Percentiles rank a stretch among this genome's conserved stretches.
Evolutionary conservation across 2,888 invertebrate genomes (phyloP).

Genomic region (Chrysopilus asiliformis): DNA sequence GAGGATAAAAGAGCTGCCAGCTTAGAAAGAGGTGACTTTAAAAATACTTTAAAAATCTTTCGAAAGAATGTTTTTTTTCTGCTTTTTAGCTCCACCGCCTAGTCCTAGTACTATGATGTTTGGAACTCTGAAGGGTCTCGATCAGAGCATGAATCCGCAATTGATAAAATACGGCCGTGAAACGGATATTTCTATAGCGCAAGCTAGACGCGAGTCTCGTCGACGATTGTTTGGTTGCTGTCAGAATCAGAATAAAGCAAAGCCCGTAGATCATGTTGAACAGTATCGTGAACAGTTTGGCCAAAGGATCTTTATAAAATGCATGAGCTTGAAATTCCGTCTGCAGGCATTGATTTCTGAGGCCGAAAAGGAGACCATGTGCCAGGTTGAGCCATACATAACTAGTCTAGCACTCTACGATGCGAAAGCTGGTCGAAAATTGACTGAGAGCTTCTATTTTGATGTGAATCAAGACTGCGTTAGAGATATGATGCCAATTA

Average conservation of each 20-base stretch:
- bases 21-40: conserved; percentile 40
- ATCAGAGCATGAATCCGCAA: conserved; percentile 87
- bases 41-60: not conserved
- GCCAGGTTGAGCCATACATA: conserved; percentile 80
- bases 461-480: conserved; percentile 68
- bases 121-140: conserved; percentile 75
- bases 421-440: conserved; percentile 69
- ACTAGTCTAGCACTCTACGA: conserved; percentile 83
- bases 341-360: conserved; percentile 68
- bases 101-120: conserved; percentile 52
- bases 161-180: conserved; percentile 81
- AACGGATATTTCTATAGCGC: conserved; percentile 75
- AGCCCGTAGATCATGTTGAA: conserved; percentile 45
- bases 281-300: conserved; percentile 81
- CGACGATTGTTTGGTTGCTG: conserved; percentile 65
- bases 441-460: conserved; percentile 88
- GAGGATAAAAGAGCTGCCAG: conserved; percentile 61
- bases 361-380: conserved; percentile 54
- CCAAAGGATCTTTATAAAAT: conserved; percentile 67
- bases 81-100: conserved; percentile 38
- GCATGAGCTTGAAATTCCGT: conserved; percentile 71
- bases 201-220: conserved; percentile 65
- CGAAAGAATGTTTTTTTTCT: conserved; percentile 3
- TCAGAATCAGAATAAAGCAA: conserved; percentile 33
- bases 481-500: conserved; percentile 40